Evolutionary conservation across 2,888 invertebrate genomes (phyloP).

Genomic region (Cyclophora punctaria): DNA sequence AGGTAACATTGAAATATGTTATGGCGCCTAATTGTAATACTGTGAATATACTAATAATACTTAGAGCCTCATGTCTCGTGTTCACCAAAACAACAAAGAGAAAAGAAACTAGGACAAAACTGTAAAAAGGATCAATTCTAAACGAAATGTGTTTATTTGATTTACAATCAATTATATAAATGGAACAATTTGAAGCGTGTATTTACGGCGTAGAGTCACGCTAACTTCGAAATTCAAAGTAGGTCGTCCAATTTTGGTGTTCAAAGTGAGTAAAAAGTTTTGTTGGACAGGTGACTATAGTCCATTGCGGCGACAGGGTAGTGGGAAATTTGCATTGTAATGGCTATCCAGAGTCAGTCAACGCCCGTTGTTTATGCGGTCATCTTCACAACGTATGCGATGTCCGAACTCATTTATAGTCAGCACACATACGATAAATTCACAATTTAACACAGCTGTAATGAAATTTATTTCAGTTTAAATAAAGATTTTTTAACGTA

Average conservation of each 20-base stretch:
- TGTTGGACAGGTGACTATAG: conserved; percentile 51
- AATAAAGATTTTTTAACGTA: no score
- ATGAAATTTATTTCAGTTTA: conserved; percentile 10
- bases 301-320: conserved; percentile 49
- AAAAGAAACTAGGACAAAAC: no score
- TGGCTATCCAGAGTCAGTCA: conserved; percentile 47
- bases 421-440: conserved; percentile 25
- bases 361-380: conserved; percentile 40
- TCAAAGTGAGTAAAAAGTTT: conserved; percentile 56
- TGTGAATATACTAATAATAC: no score
- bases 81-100: no score
- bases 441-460: conserved; percentile 25
- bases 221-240: conserved; percentile 32
- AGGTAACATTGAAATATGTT: no score
- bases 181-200: conserved; percentile 17
- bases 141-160: not conserved
- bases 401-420: conserved; percentile 29
- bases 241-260: conserved; percentile 54
- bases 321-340: conserved; percentile 64
- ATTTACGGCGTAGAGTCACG: conserved; percentile 11
- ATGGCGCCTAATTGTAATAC: no score
- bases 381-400: conserved; percentile 40
- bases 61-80: no score
- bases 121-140: no score
- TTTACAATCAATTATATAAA: conserved; percentile 8